Conservation (phyloP, 2,888 invertebrate genomes). For the Ophion ellenae region DNA sequence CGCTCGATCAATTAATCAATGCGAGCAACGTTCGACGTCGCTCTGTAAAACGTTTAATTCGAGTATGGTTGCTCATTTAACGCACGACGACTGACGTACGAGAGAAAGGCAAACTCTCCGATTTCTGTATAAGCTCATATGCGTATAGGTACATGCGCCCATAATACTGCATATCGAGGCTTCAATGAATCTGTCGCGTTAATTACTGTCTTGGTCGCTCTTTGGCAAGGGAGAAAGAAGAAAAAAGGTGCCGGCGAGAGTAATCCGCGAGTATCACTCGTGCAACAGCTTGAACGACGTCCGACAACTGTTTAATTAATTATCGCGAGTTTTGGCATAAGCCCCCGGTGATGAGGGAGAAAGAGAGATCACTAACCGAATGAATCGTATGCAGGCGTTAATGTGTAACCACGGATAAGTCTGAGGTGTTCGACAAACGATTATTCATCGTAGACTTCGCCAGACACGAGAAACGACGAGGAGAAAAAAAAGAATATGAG, state of each 20-base stretch:
- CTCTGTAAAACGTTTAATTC: conserved; percentile 35
- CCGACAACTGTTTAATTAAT: conserved; percentile 52
- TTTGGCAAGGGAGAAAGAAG: conserved; percentile 33
- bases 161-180: not conserved
- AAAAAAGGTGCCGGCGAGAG: conserved; percentile 2
- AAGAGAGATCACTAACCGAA: conserved; percentile 44
- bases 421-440: conserved; percentile 9
- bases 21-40: conserved; percentile 16
- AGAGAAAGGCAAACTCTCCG: not conserved
- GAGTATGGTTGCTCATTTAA: not conserved
- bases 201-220: conserved; percentile 9
- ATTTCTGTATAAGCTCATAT: not conserved
- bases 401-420: conserved; percentile 14
- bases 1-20: conserved; percentile 35
- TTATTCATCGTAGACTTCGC: not conserved
- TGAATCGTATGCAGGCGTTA: conserved; percentile 39
- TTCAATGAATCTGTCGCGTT: conserved; percentile 28
- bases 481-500: conserved; percentile 1
- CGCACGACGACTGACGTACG: not conserved
- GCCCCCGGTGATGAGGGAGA: conserved; percentile 10
- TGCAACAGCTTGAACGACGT: conserved; percentile 10
- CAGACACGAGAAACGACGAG: not conserved
- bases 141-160: not conserved
- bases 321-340: conserved; percentile 53
- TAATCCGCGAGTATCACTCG: conserved; percentile 15